Conservation (phyloP, 2,113 vertebrate genomes). For the Paradoxurus hermaphroditus region DNA sequence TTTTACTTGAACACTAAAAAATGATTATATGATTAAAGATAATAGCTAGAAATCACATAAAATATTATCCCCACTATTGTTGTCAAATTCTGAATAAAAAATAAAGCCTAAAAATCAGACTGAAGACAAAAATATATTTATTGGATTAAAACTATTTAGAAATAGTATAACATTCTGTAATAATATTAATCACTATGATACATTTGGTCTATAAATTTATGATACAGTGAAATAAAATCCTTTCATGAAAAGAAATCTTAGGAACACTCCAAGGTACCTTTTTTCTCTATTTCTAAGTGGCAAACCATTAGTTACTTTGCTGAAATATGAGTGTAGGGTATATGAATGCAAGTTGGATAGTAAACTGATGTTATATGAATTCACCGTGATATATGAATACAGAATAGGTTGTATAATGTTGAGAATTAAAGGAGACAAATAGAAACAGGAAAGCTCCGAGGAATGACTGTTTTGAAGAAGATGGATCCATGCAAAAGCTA, state of each 20-base stretch:
- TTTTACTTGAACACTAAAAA: neutral
- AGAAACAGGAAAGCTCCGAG: neutral
- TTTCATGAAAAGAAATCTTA: neutral
- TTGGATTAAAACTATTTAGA: neutral
- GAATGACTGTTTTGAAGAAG: neutral
- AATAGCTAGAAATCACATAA: neutral
- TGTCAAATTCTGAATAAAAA: slow-evolving; percentile 5
- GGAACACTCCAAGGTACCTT: neutral
- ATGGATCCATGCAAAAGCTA: neutral
- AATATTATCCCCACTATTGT: neutral
- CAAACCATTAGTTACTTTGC: neutral
- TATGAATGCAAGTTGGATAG: neutral
- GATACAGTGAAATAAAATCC: neutral
- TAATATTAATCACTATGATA: neutral
- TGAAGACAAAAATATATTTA: neutral
- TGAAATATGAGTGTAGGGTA: neutral
- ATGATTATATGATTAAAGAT: slow-evolving; percentile 19
- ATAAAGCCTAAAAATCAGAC: neutral
- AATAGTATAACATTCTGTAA: neutral
- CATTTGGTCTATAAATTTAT: neutral
- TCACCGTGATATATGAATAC: neutral
- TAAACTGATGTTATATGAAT: neutral
- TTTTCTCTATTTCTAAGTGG: neutral
- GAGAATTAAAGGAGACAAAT: neutral
- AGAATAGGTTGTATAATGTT: neutral